Evolutionary conservation across 1,140 invertebrate genomes (phyloP).

Genomic region (Drosophila azteca): DNA sequence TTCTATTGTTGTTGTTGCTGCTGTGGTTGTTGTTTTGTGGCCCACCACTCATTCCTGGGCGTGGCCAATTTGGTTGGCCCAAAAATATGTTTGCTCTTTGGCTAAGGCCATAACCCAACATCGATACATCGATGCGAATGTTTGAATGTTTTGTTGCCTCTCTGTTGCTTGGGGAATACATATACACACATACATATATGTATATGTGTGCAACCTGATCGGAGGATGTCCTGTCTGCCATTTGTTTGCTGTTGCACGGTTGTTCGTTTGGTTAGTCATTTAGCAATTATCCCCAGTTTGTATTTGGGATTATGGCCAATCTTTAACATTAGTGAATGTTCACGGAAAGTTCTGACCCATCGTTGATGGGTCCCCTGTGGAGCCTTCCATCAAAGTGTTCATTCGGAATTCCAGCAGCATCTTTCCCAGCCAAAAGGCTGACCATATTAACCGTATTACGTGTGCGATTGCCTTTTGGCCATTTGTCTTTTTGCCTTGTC

Average conservation of each 20-base stretch:
- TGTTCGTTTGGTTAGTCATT: neutral
- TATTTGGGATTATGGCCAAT: slow-evolving; percentile 3
- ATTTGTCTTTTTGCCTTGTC: slow-evolving; percentile 1
- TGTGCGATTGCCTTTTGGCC: slow-evolving; percentile 2
- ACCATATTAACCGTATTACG: slow-evolving; percentile 14
- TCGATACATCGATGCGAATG: slow-evolving; percentile 7
- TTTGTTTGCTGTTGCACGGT: neutral
- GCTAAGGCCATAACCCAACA: slow-evolving; percentile 26
- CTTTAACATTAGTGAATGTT: neutral
- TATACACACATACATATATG: too few species aligned
- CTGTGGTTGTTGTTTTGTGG: neutral
- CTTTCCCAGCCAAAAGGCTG: neutral
- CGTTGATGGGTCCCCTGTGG: neutral
- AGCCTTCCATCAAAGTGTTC: too few species aligned
- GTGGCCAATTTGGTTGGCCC: slow-evolving; percentile 18
- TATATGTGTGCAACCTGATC: slow-evolving; percentile 9
- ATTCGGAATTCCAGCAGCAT: too few species aligned
- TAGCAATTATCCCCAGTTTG: slow-evolving; percentile 8
- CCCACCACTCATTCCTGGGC: slow-evolving; percentile 3
- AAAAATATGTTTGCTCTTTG: slow-evolving; percentile 39
- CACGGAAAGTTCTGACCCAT: too few species aligned
- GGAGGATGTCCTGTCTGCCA: neutral
- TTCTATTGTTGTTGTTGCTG: neutral
- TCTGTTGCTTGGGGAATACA: neutral
- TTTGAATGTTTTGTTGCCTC: slow-evolving; percentile 3